Evolutionary conservation across 2,888 invertebrate genomes (phyloP).

Genomic region (Nemurella pictetii): DNA sequence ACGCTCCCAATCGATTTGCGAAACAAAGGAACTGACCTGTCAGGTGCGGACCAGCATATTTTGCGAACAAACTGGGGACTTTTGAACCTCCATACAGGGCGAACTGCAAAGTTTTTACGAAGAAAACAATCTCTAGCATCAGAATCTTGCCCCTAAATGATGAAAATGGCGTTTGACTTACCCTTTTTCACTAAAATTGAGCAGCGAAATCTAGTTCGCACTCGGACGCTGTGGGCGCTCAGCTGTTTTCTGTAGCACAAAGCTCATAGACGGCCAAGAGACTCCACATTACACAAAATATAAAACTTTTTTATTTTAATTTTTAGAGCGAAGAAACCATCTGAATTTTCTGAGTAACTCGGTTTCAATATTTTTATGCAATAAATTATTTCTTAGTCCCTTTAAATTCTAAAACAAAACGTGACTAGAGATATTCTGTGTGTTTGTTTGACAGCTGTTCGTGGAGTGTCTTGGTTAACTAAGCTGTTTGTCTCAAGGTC

Average conservation of each 20-base stretch:
- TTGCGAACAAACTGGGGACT: neutral
- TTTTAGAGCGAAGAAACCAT: too few relatives aligned
- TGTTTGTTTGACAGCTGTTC: neutral
- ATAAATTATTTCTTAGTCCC: too few relatives aligned
- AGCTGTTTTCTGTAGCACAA: conserved; percentile 14
- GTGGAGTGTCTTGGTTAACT: neutral
- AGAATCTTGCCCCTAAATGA: neutral
- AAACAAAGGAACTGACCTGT: neutral
- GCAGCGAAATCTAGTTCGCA: neutral
- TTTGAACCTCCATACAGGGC: neutral
- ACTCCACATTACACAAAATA: neutral
- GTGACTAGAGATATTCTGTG: too few relatives aligned
- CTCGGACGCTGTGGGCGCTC: neutral
- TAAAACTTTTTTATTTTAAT: neutral
- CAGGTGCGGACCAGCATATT: neutral
- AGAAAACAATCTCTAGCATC: neutral
- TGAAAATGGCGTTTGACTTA: neutral
- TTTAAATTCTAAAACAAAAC: too few relatives aligned
- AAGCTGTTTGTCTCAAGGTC: neutral
- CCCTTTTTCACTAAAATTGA: neutral
- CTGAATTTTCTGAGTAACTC: too few relatives aligned
- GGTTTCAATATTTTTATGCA: too few relatives aligned
- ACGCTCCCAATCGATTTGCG: neutral
- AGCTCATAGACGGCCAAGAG: neutral
- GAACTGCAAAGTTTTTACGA: neutral